Conservation (phyloP, 2,888 invertebrate genomes). For the Halictus quadricinctus region DNA sequence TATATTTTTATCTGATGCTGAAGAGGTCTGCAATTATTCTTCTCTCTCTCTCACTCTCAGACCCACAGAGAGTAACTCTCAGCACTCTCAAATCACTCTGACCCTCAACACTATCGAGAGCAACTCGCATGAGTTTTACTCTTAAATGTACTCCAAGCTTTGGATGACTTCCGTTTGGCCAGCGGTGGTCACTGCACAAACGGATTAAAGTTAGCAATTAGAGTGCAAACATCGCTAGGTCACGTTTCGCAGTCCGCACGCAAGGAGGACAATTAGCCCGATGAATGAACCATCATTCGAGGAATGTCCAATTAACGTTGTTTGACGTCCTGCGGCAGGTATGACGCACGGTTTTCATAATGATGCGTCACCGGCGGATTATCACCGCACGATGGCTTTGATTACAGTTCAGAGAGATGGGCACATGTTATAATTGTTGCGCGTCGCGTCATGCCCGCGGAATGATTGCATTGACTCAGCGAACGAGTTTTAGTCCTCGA, state of each 20-base stretch:
- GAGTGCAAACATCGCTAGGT: background rate
- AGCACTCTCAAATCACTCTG: background rate
- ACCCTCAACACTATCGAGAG: background rate
- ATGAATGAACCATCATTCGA: slow-evolving; percentile 43
- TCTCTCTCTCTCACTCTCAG: no score
- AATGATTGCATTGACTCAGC: slow-evolving; percentile 50
- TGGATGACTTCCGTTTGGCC: background rate
- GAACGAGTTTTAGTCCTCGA: background rate
- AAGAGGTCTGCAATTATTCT: no score
- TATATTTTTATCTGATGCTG: no score
- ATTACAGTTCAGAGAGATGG: slow-evolving; percentile 34
- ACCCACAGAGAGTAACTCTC: background rate
- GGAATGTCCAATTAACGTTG: slow-evolving; percentile 36
- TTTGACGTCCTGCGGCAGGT: slow-evolving; percentile 2
- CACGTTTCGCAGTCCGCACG: background rate
- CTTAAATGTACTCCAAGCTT: background rate
- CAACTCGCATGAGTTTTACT: background rate
- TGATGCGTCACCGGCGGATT: slow-evolving; percentile 41
- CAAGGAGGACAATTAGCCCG: slow-evolving; percentile 14
- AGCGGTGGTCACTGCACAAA: background rate
- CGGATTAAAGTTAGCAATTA: slow-evolving; percentile 2
- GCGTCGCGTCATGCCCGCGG: slow-evolving; percentile 31
- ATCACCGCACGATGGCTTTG: slow-evolving; percentile 22
- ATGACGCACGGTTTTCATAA: slow-evolving; percentile 43
- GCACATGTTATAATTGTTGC: slow-evolving; percentile 34